Conservation (phyloP, 1,140 invertebrate genomes). For the Caenorhabditis brenneri region DNA sequence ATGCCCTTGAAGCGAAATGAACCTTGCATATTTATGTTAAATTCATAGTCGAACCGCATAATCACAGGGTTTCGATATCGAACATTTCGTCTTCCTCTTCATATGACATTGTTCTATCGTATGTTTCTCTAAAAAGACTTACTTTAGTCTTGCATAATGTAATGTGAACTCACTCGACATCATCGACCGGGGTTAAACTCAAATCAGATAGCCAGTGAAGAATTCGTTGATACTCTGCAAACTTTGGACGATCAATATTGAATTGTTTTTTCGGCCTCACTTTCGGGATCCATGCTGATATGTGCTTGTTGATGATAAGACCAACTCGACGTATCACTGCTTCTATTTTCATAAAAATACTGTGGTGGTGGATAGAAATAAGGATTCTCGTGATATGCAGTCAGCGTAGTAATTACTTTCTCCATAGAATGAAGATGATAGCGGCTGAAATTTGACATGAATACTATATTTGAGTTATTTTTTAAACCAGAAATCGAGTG, state of each 20-base stretch:
- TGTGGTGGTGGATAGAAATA: not conserved
- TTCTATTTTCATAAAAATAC: not conserved
- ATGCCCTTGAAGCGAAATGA: not conserved
- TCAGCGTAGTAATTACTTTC: not conserved
- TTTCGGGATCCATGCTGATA: slow-evolving; percentile 30
- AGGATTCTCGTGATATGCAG: not conserved
- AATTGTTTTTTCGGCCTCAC: not conserved
- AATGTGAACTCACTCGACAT: not conserved
- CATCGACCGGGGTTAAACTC: not conserved
- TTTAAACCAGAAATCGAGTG: not conserved
- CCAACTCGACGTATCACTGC: not conserved
- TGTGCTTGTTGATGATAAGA: slow-evolving; percentile 14
- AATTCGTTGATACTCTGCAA: slow-evolving; percentile 13
- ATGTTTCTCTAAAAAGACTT: not conserved
- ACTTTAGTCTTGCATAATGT: not conserved
- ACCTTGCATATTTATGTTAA: not conserved
- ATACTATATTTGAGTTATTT: no score
- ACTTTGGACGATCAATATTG: not conserved
- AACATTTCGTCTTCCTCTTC: not conserved
- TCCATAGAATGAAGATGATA: slow-evolving; percentile 8
- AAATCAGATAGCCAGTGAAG: slow-evolving; percentile 1
- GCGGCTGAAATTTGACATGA: slow-evolving; percentile 3
- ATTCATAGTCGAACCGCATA: not conserved
- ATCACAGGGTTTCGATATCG: not conserved
- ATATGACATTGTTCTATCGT: not conserved